These are phyloP conservation scores for Aporophyla lueneburgensis DNA, from an alignment of 2,888 invertebrate species.

Conservation along the genomic window DNA sequence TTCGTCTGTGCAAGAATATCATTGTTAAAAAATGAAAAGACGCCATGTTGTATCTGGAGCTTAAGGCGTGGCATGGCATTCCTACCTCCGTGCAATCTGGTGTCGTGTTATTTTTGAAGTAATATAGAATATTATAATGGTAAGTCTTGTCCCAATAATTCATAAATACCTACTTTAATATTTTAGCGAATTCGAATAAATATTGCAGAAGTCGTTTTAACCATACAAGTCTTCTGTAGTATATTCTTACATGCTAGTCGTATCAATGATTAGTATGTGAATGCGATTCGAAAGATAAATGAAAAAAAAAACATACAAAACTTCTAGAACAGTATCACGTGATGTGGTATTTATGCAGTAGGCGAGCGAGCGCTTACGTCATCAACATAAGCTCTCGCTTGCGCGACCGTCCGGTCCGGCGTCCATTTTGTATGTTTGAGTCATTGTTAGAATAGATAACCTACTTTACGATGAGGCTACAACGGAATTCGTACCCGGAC, in stretches of 20 bases:
- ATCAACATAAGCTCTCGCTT: constrained; percentile 41
- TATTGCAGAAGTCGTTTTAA: neutral
- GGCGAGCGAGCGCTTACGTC: constrained; percentile 1
- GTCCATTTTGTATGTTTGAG: constrained; percentile 57
- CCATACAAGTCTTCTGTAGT: neutral
- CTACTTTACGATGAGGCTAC: neutral
- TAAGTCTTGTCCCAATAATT: constrained; percentile 76
- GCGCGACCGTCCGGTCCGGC: constrained; percentile 22
- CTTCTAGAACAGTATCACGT: constrained; percentile 56
- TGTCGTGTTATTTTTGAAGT: constrained; percentile 76
- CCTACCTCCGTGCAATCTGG: constrained; percentile 71
- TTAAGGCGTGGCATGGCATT: constrained; percentile 84
- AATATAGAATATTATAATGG: constrained; percentile 80
- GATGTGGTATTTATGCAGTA: constrained; percentile 22
- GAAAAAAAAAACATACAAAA: neutral
- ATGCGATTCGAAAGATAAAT: neutral
- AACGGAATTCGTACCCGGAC: neutral
- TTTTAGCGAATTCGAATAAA: constrained; percentile 8
- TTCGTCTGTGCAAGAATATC: constrained; percentile 67
- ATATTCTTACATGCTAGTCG: neutral
- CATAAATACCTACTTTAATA: constrained; percentile 34
- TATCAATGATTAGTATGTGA: neutral
- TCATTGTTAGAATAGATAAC: neutral
- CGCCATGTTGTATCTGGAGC: constrained; percentile 85
- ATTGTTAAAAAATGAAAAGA: constrained; percentile 71